These are phyloP conservation scores for Pammene aurita DNA, from an alignment of 2,888 invertebrate species.

Conservation along the genomic window DNA sequence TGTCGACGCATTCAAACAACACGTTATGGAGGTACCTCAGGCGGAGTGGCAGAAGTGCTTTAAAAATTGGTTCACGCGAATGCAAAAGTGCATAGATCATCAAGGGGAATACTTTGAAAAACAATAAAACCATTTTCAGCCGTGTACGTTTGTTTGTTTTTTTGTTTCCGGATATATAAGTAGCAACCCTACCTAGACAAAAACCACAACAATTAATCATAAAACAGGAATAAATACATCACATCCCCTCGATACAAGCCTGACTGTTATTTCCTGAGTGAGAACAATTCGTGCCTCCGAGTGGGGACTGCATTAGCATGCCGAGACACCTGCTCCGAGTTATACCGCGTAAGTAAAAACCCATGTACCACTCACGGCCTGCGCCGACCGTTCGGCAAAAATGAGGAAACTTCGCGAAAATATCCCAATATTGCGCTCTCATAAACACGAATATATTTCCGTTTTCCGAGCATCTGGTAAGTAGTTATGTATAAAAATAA, in stretches of 20 bases:
- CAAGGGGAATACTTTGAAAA: no score
- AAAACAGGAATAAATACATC: neutral
- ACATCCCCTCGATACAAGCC: slow-evolving; percentile 7
- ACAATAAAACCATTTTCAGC: no score
- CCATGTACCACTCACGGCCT: slow-evolving; percentile 70
- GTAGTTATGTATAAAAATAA: neutral
- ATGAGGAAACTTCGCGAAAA: slow-evolving; percentile 59
- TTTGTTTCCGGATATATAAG: no score
- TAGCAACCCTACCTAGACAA: no score
- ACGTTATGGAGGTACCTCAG: no score
- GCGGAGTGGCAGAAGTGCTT: no score
- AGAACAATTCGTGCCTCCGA: slow-evolving; percentile 31
- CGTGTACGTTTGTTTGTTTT: no score
- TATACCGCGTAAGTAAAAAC: slow-evolving; percentile 74
- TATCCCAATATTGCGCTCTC: slow-evolving; percentile 65
- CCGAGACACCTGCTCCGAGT: slow-evolving; percentile 62
- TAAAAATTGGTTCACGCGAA: no score
- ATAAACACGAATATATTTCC: slow-evolving; percentile 61
- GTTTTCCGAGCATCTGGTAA: slow-evolving; percentile 49
- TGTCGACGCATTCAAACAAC: no score
- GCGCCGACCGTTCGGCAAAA: slow-evolving; percentile 60
- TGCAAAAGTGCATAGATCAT: no score
- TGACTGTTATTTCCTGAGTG: slow-evolving; percentile 12
- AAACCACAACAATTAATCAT: neutral
- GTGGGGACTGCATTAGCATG: slow-evolving; percentile 64